Evolutionary conservation across 30 jellyfish, hydroid and myxozoan species (phyloP).

Genomic region (Hydra vulgaris): DNA sequence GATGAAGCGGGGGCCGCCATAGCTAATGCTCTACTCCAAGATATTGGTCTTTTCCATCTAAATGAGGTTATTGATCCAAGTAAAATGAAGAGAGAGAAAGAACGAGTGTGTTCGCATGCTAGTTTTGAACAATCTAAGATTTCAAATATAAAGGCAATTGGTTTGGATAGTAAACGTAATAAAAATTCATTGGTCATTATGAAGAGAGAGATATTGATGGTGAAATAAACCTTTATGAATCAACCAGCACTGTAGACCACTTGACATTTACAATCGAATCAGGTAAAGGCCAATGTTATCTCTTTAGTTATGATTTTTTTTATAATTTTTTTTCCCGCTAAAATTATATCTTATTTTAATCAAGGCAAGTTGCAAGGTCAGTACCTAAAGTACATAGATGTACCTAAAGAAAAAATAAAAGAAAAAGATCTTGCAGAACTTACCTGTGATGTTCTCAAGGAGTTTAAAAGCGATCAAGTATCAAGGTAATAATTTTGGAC

Average conservation of each 20-base stretch:
- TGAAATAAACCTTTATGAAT: not conserved
- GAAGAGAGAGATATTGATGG: not conserved
- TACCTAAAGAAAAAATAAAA: not conserved
- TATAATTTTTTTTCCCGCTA: not conserved
- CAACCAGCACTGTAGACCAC: not conserved
- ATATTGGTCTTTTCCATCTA: not conserved
- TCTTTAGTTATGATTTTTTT: not conserved
- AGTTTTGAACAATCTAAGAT: not conserved
- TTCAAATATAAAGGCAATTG: not conserved
- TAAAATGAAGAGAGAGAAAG: not conserved
- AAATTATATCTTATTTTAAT: too few relatives aligned
- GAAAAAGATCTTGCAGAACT: not conserved
- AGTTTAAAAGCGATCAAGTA: not conserved
- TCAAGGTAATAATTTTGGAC: not conserved
- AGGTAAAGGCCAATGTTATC: not conserved
- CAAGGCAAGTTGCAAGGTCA: not conserved
- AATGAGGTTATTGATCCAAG: not conserved
- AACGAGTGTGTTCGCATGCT: not conserved
- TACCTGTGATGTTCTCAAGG: not conserved
- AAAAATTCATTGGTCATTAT: not conserved
- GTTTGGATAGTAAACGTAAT: not conserved
- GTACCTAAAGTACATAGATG: not conserved
- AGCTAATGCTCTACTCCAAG: not conserved
- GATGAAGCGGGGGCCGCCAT: not conserved
- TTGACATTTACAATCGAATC: not conserved